Evolutionary conservation across 2,888 invertebrate genomes (phyloP), one percentile per base, ranked within the genome.

Genomic region (Priocnemis perturbator): DNA sequence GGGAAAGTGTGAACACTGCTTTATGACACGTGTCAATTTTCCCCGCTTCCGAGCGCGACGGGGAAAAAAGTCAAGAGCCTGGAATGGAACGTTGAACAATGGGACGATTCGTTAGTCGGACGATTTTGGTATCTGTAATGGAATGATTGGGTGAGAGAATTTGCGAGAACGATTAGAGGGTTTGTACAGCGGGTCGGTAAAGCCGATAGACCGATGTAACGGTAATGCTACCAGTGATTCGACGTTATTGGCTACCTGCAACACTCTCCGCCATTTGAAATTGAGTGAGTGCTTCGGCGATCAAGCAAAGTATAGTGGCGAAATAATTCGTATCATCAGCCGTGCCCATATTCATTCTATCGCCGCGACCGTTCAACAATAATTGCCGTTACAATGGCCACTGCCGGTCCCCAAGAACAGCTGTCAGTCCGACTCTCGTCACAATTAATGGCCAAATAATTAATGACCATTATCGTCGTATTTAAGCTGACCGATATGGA

Each of bases 391-490:
- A 37, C 37, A 37, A 37, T 37, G 37, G 14, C 37, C 4, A 37
- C 14, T 7, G 37, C 14, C 37, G 37, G 37, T 11, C 7, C 37
- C 14, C 37, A 37, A 37, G 37, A 37, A 37, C 37, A 37, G 37
- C 37, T 37, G 37, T 37, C 37, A 37, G 4, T 37, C 37, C 30
- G 47, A 26, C 17, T 20, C 53, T 37, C 53, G 48, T 57, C 56
- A 62, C 59, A 69, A 69, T 69, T 69, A 69, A 66, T 60, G 55
- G 55, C 23, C 62, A 56, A 67, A 62, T 59, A 62, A 69, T 69
- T 67, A 69, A 69, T 65, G 65, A 60, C 59, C 64, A 56, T 57
- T 52, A 37, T 37, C 37, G 11, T 7, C 37, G 37, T 37, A 37
- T 37, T 37, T 37, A 37, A 37, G 37, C 37, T 37, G 37, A 37